Evolutionary conservation across 2,797 vertebrate genomes (phyloP), one percentile per base, ranked within the genome.

Genomic region (Anabas testudineus): DNA sequence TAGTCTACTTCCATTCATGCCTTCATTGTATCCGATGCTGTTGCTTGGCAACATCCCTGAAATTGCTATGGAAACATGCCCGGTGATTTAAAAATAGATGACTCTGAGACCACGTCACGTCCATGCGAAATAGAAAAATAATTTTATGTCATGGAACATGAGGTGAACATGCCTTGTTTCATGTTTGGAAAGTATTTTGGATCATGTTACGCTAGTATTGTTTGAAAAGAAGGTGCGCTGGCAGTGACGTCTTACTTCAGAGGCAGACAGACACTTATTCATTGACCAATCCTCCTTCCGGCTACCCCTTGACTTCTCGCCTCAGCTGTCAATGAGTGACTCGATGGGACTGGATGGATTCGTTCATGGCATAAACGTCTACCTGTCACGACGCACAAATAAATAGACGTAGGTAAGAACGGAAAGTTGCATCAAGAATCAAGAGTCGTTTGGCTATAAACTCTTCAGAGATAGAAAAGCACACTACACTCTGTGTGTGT

Each of bases 61-160:
- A 92, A 97, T 97, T 92, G 93, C 96, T 95, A 97, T 98, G 95
- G 96, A 96, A 97, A 97, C 97, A 89, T 94, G 94, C 92, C 88
- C 83, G 77, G 78, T 58, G 84, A 82, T 92, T 90, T 91, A 93
- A 93, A 94, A 93, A 94, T 93, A 93, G 89, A 93, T 84, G 78
- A 88, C 87, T 90, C 82, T 41, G 67, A 72, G 84, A 92, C 90
- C 85, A 87, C 83, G 82, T 91, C 90, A 90, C 88, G 88, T 88
- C 85, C 87, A 57, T 80, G 67, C 37, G 80, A 84, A 80, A 62
- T 8, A 57, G 10, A 10, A 8, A 26, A 66, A 62, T 7, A 34
- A 1, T 28, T 28, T 6, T 8, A 10, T 21, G 7, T 64, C 7
- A 41, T 4, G 74, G n/a, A 61, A 22, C 10, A 49, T 6, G 16